Conservation (phyloP, 2,888 invertebrate genomes). For the Parelbella ahira region DNA sequence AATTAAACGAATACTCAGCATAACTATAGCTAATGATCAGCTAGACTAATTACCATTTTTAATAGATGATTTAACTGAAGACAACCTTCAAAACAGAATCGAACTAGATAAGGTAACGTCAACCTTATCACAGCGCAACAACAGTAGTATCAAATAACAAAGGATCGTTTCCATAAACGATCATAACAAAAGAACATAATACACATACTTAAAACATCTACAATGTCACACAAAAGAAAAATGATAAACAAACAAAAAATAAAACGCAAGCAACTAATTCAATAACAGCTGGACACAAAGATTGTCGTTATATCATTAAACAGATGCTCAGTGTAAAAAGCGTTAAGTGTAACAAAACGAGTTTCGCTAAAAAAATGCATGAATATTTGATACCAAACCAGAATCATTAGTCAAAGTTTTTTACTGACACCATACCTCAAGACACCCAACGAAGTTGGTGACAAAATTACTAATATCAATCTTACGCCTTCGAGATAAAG, state of each 20-base stretch:
- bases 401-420: slow-evolving; percentile 78
- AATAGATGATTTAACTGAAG: too few relatives aligned
- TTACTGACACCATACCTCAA: slow-evolving; percentile 40
- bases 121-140: too few relatives aligned
- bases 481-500: slow-evolving; percentile 36
- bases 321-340: slow-evolving; percentile 70
- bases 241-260: slow-evolving; percentile 28
- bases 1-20: too few relatives aligned
- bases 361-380: slow-evolving; percentile 63
- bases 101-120: too few relatives aligned
- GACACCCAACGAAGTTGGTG: slow-evolving; percentile 13
- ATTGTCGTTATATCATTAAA: slow-evolving; percentile 60
- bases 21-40: too few relatives aligned
- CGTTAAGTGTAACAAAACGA: slow-evolving; percentile 77
- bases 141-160: slow-evolving; percentile 4
- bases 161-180: not conserved
- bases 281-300: slow-evolving; percentile 41
- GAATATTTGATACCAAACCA: slow-evolving; percentile 78
- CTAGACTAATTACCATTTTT: too few relatives aligned
- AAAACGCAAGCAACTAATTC: slow-evolving; percentile 31
- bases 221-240: slow-evolving; percentile 26
- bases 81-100: too few relatives aligned
- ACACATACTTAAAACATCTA: slow-evolving; percentile 8
- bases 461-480: slow-evolving; percentile 32
- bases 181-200: not conserved